Evolutionary conservation across 2,797 vertebrate genomes (phyloP).

Genomic region (Gallinago stenura): DNA sequence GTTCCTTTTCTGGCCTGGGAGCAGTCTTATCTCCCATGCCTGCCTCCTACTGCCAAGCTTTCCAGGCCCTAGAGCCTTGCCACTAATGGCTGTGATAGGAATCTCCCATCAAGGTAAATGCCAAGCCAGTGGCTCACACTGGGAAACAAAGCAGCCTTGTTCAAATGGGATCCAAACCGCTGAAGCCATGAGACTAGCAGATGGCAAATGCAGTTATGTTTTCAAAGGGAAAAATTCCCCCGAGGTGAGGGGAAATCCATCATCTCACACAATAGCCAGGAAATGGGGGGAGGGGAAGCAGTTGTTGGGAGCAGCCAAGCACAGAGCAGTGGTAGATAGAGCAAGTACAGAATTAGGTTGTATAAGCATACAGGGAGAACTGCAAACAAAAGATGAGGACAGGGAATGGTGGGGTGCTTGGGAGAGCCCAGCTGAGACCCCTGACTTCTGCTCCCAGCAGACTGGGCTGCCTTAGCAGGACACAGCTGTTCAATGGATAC

Average conservation of each 20-base stretch:
- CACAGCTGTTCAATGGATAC: neutral
- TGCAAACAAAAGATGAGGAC: constrained; percentile 7
- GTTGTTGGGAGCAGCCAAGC: constrained; percentile 48
- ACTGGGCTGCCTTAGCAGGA: neutral
- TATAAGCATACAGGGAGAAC: neutral
- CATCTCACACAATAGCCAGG: constrained; percentile 39
- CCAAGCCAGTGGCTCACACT: neutral
- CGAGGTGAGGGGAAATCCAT: constrained; percentile 45
- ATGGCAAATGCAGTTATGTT: constrained; percentile 53
- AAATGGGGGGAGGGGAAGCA: constrained; percentile 9
- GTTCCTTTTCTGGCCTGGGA: neutral
- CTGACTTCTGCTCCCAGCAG: neutral
- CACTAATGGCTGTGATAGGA: constrained; percentile 2
- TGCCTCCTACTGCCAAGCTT: neutral
- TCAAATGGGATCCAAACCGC: neutral
- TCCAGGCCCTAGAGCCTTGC: neutral
- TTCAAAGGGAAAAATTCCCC: constrained; percentile 54
- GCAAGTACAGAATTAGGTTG: neutral
- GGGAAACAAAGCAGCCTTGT: constrained; percentile 41
- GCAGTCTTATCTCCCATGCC: neutral
- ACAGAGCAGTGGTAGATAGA: neutral
- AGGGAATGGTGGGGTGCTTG: neutral
- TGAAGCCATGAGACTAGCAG: constrained; percentile 33
- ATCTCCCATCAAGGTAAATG: constrained; percentile 37
- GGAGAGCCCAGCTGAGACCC: constrained; percentile 14